Evolutionary conservation across 2,797 vertebrate species (phyloP), one percentile per base, ranked within the genome.

Genomic region (Cephalopachus bancanus): DNA sequence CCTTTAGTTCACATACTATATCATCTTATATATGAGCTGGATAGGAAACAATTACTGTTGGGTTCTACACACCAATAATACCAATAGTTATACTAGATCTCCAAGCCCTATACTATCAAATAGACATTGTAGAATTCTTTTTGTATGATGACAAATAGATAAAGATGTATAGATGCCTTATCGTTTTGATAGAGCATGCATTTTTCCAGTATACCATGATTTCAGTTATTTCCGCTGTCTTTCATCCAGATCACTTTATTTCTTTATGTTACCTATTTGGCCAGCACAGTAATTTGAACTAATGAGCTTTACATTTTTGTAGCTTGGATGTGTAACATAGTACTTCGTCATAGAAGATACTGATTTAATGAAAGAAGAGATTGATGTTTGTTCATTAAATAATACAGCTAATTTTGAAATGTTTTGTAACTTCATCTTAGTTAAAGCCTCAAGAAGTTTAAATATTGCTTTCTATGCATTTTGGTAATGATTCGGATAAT

Each of bases 341-440:
- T 84, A 28, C 33, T 89, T 81, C 67, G 74, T 28, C n/a, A 3
- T 81, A 69, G 67, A 85, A 67, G n/a, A 80, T n/a, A 67, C n/a
- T 90, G 78, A 53, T 71, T 75, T 28, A 81, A 37, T 89, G 6
- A 75, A 74, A 78, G 20, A 64, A 83, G 78, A 78, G 20, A 55
- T n/a, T 59, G 16, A 28, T 89, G 16, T 15, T 83, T 33, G 30
- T 74, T 74, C 64, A 74, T 86, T 86, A 91, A 85, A 60, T 81
- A 85, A 81, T 67, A 53, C n/a, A 93, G 30, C 51, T 87, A 51
- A 26, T 75, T 92, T 93, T 67, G 24, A 89, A 89, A 57, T 76
- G 60, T 49, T 57, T 89, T 85, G 44, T 44, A 85, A 72, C 28
- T 90, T 86, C 64, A 69, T 89, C 51, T 28, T 60, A 80, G 55